These are phyloP conservation scores for Hoplias malabaricus DNA, from an alignment of 2,113 vertebrate species.

Conservation along the genomic window DNA sequence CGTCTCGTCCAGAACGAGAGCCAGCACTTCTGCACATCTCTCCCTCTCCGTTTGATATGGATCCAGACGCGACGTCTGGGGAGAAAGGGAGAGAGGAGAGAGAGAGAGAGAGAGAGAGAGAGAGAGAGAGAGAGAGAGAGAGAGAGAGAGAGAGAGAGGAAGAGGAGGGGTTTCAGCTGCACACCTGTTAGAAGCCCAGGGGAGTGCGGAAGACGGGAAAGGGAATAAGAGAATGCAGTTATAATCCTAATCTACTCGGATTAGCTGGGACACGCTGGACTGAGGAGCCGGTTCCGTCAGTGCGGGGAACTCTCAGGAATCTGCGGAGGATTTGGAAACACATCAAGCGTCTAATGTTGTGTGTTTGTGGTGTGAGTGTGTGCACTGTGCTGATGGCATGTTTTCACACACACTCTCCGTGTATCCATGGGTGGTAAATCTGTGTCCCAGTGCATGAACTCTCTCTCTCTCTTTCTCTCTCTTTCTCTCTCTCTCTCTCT, in stretches of 20 bases:
- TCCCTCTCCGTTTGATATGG: neutral
- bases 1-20: neutral
- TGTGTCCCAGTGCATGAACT: constrained; percentile 51
- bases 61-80: neutral
- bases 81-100: constrained; percentile 45
- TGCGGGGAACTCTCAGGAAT: neutral
- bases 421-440: constrained; percentile 73
- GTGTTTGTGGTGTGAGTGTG: constrained; percentile 9
- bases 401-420: constrained; percentile 53
- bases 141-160: too few species aligned
- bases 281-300: neutral
- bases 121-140: too few species aligned
- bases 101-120: too few species aligned
- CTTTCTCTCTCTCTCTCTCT: neutral
- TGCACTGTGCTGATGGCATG: constrained; percentile 43
- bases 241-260: constrained; percentile 14
- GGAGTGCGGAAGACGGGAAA: constrained; percentile 45
- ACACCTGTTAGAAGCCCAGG: constrained; percentile 39
- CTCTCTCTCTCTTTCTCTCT: constrained; percentile 37
- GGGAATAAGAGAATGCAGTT: neutral
- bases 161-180: constrained; percentile 48
- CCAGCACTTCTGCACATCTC: constrained; percentile 1
- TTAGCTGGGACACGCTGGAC: neutral
- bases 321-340: neutral
- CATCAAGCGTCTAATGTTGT: constrained; percentile 16